Evolutionary conservation across 2,113 vertebrate species (phyloP), one percentile per base, ranked within the genome.

Genomic region (Clinocottus analis): DNA sequence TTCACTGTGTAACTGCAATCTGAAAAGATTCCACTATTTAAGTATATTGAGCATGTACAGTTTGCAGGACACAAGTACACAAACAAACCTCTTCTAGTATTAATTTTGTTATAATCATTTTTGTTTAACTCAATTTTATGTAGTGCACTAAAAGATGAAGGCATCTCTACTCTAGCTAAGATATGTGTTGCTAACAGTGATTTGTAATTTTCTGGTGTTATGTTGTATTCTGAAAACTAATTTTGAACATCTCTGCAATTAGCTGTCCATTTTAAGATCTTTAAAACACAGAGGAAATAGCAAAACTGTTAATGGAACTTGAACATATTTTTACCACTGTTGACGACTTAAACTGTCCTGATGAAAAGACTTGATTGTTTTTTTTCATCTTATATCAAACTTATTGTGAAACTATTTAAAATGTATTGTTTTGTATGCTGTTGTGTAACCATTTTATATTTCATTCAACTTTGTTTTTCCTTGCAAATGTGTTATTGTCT

Each of bases 321-420:
- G 90, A 94, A 93, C 75, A 77, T 84, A 49, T 91, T 86, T n/a
- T 89, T 86, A 82, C 89, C 88, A 85, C 70, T 91, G 75, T 75
- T 87, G 84, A 87, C 86, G 84, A 82, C 80, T 84, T 90, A 90
- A 79, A 85, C 76, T 88, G 77, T 87, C 68, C 66, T 78, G 78
- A 89, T 90, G 84, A 89, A 81, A 89, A 85, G 62, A 77, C 85
- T 66, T 80, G 43, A 51, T 53, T 84, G 75, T 81, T 89, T 56
- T 56, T 82, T 89, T 83, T 77, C 83, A 74, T 90, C 66, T 82
- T 91, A 90, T 88, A 92, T 88, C 72, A 90, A 87, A 82, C 41
- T 69, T 89, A 85, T 91, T 89, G 90, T 94, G 85, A 87, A 85
- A 89, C 85, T 95, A 94, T 94, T 95, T 95, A 94, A 91, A 90